Evolutionary conservation across 2,888 invertebrate species (phyloP).

Genomic region (Andricus curvator): DNA sequence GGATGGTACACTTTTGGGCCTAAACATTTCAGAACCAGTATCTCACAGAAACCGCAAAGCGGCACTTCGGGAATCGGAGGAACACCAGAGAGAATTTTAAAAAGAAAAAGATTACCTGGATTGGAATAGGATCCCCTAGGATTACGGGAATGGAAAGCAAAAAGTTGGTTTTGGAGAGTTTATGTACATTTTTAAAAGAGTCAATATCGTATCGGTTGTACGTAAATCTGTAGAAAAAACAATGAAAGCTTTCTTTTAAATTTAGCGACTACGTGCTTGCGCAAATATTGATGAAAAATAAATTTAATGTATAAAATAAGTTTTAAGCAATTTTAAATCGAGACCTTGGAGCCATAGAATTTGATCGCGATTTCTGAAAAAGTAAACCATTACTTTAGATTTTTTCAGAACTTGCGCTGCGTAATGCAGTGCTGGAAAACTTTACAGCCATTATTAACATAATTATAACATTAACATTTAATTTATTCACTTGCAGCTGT

Average conservation of each 20-base stretch:
- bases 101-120: constrained; percentile 29
- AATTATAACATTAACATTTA: too few relatives aligned
- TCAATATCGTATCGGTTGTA: background rate
- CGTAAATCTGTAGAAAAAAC: constrained; percentile 48
- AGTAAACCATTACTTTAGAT: too few relatives aligned
- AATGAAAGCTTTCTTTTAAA: constrained; percentile 51
- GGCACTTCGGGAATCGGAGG: constrained; percentile 74
- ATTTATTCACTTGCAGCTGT: too few relatives aligned
- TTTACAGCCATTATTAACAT: too few relatives aligned
- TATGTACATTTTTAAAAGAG: constrained; percentile 11
- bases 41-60: constrained; percentile 76
- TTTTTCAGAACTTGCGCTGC: too few relatives aligned
- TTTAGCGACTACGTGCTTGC: background rate
- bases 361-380: background rate
- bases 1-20: constrained; percentile 95
- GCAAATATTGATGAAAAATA: constrained; percentile 4
- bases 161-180: constrained; percentile 36
- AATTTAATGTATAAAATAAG: background rate
- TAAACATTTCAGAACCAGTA: constrained; percentile 79
- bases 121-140: constrained; percentile 24
- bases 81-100: constrained; percentile 47
- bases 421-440: too few relatives aligned
- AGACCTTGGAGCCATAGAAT: background rate
- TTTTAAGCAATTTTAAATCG: background rate
- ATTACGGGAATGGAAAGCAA: background rate